Conservation (phyloP, 2,113 vertebrate species). For the Sinocyclocheilus rhinocerous region DNA sequence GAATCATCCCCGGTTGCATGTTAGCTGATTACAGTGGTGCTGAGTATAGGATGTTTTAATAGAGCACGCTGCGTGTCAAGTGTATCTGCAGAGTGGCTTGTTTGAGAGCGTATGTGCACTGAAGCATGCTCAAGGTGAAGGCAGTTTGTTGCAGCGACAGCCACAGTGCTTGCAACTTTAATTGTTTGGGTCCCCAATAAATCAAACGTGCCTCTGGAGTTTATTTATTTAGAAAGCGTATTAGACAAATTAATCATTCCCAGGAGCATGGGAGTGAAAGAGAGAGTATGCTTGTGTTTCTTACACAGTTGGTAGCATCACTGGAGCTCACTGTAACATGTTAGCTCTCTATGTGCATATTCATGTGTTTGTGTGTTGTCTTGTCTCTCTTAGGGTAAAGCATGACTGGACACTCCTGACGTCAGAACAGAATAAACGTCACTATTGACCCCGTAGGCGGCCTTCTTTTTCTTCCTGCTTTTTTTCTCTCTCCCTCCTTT, state of each 20-base stretch:
- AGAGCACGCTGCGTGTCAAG: constrained; percentile 18
- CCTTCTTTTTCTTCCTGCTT: constrained; percentile 57
- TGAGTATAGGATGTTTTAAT: constrained; percentile 30
- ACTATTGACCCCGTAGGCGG: constrained; percentile 63
- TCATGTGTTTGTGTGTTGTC: constrained; percentile 26
- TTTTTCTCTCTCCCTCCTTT: constrained; percentile 50
- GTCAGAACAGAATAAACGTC: constrained; percentile 67
- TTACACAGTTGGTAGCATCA: constrained; percentile 1
- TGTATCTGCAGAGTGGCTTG: constrained; percentile 45
- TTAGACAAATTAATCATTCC: constrained; percentile 52
- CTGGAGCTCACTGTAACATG: not conserved
- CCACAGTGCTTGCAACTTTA: constrained; percentile 46
- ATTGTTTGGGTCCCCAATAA: constrained; percentile 50
- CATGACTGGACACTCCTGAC: constrained; percentile 69
- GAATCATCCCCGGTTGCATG: not conserved
- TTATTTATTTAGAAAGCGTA: constrained; percentile 51
- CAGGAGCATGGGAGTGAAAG: constrained; percentile 15
- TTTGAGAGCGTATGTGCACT: constrained; percentile 21
- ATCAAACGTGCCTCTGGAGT: constrained; percentile 46
- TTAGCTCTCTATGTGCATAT: not conserved
- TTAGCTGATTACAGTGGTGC: constrained; percentile 2
- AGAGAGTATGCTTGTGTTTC: not conserved
- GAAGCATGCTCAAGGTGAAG: constrained; percentile 42
- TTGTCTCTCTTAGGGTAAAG: constrained; percentile 62
- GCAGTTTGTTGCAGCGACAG: constrained; percentile 38